Evolutionary conservation across 2,888 invertebrate genomes (phyloP), one percentile per base, ranked within the genome.

Genomic region (Coelopa pilipes): DNA sequence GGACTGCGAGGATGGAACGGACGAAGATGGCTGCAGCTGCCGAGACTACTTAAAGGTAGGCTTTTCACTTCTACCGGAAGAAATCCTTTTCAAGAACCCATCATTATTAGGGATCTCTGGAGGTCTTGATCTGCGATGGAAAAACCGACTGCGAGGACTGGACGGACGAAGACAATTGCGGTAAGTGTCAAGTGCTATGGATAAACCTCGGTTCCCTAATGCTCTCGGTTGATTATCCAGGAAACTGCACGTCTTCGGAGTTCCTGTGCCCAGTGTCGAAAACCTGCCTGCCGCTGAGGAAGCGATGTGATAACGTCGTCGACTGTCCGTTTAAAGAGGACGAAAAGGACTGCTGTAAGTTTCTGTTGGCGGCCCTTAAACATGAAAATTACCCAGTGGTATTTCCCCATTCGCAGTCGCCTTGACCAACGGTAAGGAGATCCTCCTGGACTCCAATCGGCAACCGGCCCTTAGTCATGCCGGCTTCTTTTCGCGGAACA

Each of bases 1-100:
- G 19, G 94, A 96, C 82, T 96, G 96, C 84, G 93, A 95, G 87
- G 96, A 96, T 87, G 93, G 92, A 5, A 92, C 92, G 0, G 96
- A 96, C 85, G 96, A 96, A 87, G 83, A 89, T 7, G 88, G 90
- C 75, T 96, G 96, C 83, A 89, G 89, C 0, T 95, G 95, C 82
- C 89, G 88, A n/a, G 94, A 94, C 81, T 92, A 91, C 81, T 86
- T 95, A 60, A 85, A 85, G 72, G 87, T 82, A 11, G 59, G 57
- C 46, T 17, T 4, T 19, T 13, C 24, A 53, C 34, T 34, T 57
- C 21, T 13, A 45, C 12, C 49, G 47, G 21, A 49, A 50, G 55
- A 21, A 21, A 19, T 10, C 13, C 34, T 46, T 7, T 70, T 21
- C 19, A 62, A 13, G 49, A 13, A 24, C n/a, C 10, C 46, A 21